Percentiles rank a stretch among this genome's conserved stretches.
These are phyloP conservation scores for Catharus minimus DNA, from an alignment of 2,113 vertebrate species.

Conservation along the genomic window DNA sequence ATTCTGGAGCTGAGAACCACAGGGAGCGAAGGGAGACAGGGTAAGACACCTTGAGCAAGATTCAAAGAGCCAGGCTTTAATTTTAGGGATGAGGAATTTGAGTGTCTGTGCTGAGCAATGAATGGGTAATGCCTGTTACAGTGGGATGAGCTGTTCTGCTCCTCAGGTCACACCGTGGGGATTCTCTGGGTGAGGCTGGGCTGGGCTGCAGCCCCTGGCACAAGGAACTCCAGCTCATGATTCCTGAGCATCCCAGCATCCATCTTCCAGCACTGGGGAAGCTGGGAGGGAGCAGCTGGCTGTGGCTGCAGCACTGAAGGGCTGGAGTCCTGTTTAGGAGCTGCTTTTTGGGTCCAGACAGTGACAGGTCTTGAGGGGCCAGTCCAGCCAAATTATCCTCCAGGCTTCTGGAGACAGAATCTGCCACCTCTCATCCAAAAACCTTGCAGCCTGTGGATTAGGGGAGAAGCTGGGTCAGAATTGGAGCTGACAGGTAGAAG, in stretches of 20 bases:
- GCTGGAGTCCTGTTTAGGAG: fast-evolving
- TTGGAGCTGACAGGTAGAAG: not conserved
- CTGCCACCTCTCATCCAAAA: not conserved
- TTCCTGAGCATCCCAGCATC: fast-evolving
- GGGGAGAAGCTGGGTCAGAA: not conserved
- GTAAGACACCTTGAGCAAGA: not conserved
- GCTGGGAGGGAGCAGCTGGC: not conserved
- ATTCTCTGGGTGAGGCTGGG: not conserved
- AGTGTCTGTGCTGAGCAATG: not conserved
- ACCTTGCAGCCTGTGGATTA: not conserved
- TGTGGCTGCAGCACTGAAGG: not conserved
- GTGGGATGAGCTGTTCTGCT: not conserved
- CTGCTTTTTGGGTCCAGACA: not conserved
- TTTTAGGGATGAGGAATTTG: slow-evolving; percentile 14
- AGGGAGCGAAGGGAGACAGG: not conserved
- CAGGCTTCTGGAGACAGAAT: not conserved
- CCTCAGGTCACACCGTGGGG: not conserved
- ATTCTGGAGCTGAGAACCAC: not conserved
- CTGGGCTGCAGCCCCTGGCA: not conserved
- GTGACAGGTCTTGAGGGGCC: not conserved
- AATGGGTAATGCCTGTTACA: not conserved
- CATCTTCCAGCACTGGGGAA: fast-evolving
- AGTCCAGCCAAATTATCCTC: not conserved
- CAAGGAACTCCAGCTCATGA: fast-evolving
- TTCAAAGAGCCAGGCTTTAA: not conserved